Evolutionary conservation across 2,113 vertebrate species (phyloP).

Genomic region (Aviceda subcristata): DNA sequence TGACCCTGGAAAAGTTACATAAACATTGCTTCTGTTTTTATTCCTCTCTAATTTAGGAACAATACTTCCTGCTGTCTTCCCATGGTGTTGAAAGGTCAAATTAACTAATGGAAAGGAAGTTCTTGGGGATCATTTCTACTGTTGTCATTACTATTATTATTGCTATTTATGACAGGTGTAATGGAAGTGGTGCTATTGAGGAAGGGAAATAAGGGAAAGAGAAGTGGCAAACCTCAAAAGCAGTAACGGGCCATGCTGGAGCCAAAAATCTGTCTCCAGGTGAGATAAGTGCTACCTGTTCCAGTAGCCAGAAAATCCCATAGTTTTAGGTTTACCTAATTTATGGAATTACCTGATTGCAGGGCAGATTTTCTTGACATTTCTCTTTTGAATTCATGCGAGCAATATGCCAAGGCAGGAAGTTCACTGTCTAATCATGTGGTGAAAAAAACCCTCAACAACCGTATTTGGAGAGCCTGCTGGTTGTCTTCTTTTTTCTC

Average conservation of each 20-base stretch:
- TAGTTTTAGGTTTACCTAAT: background rate
- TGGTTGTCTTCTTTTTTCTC: background rate
- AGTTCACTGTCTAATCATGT: background rate
- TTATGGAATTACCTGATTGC: background rate
- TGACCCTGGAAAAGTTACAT: slow-evolving; percentile 22
- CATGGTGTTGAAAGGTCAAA: background rate
- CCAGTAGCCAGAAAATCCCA: background rate
- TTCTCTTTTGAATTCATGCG: background rate
- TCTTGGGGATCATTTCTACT: background rate
- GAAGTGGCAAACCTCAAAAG: background rate
- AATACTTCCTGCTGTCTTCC: slow-evolving; percentile 5
- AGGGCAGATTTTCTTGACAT: background rate
- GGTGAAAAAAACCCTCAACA: background rate
- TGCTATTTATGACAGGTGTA: background rate
- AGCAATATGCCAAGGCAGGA: background rate
- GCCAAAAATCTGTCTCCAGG: background rate
- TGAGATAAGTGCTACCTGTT: background rate
- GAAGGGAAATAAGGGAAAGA: background rate
- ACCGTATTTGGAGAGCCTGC: background rate
- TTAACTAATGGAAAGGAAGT: background rate
- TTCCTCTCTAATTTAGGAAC: slow-evolving; percentile 24
- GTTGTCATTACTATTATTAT: background rate
- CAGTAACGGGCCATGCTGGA: background rate
- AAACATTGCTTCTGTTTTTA: slow-evolving; percentile 24
- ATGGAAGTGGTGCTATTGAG: background rate